Evolutionary conservation across 2,888 invertebrate species (phyloP).

Genomic region (Sisyra terminalis): DNA sequence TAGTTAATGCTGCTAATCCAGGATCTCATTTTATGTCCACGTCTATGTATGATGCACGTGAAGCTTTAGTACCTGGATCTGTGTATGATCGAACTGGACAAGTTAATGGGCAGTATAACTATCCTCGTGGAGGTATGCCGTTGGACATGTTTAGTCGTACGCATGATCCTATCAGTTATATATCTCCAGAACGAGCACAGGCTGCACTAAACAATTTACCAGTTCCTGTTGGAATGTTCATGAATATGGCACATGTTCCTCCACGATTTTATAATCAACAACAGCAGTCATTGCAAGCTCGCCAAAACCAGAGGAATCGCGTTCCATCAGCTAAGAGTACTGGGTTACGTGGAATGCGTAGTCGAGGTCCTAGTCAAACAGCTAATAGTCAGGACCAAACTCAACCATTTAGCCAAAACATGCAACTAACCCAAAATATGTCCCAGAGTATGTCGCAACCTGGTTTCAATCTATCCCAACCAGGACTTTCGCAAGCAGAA

Average conservation of each 20-base stretch:
- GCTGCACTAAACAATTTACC: slow-evolving; percentile 66
- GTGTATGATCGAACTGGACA: slow-evolving; percentile 66
- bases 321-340: neutral
- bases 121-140: slow-evolving; percentile 22
- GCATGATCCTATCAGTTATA: slow-evolving; percentile 87
- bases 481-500: slow-evolving; percentile 55
- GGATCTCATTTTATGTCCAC: slow-evolving; percentile 96
- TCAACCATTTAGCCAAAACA: slow-evolving; percentile 44
- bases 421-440: slow-evolving; percentile 58
- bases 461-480: slow-evolving; percentile 46
- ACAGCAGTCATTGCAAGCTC: slow-evolving; percentile 44
- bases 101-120: slow-evolving; percentile 22
- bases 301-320: slow-evolving; percentile 27
- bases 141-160: slow-evolving; percentile 48
- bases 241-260: slow-evolving; percentile 72
- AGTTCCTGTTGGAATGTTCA: slow-evolving; percentile 87
- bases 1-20: slow-evolving; percentile 87
- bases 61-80: slow-evolving; percentile 86
- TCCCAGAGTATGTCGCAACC: slow-evolving; percentile 58
- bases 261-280: slow-evolving; percentile 62
- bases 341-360: neutral
- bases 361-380: slow-evolving; percentile 22
- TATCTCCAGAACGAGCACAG: slow-evolving; percentile 68
- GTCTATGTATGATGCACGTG: slow-evolving; percentile 91
- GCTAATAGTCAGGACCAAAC: slow-evolving; percentile 12